Base-by-base conservation (phyloP, 2,888 invertebrate genomes). In the Phragmatobia fuliginosa region DNA sequence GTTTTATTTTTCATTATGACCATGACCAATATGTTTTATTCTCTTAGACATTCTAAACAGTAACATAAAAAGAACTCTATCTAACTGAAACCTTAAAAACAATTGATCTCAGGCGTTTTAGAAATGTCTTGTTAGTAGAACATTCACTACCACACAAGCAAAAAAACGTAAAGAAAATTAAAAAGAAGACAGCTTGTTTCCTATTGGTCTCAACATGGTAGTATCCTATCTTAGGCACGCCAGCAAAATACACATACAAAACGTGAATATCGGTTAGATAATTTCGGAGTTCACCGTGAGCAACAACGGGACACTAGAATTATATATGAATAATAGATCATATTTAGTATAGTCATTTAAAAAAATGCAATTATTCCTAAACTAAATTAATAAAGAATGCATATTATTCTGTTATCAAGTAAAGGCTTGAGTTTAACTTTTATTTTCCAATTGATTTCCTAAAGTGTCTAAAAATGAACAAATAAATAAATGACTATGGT, bases 401-500 rank as follows among this genome's bases (percentile, higher is more conserved):
- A 8, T 28, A 8, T 0, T 62, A 18, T 4, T 21, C 21, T 38
- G 38, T n/a, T 32, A n/a, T 10, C n/a, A n/a, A n/a, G n/a, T 32
- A 33, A 36, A 28, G 8, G 4, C 56, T 28, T 28, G 16, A 52
- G 32, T 18, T 64, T 16, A 8, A 52, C 18, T 18, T 4, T 14
- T n/a, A 63, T n/a, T n/a, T 31, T n/a, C 62, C n/a, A 28, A 56
- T 31, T 18, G n/a, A 5, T 65, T 65, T 65, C 5, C 31, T 18
- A 52, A 62, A 18, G 7, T 62, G n/a, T 6, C 31, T 52, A 36
- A 52, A 28, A 61, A 49, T 45, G 28, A 32, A 31, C 11, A 62
- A 33, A 67, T 16, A 41, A 31, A 25, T 45, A 60, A 45, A 28
- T 28, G 31, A 36, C 25, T 45, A 62, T 62, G 60, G 64, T 32